Conservation (phyloP, 2,113 vertebrate species). For the Neogobius melanostomus region DNA sequence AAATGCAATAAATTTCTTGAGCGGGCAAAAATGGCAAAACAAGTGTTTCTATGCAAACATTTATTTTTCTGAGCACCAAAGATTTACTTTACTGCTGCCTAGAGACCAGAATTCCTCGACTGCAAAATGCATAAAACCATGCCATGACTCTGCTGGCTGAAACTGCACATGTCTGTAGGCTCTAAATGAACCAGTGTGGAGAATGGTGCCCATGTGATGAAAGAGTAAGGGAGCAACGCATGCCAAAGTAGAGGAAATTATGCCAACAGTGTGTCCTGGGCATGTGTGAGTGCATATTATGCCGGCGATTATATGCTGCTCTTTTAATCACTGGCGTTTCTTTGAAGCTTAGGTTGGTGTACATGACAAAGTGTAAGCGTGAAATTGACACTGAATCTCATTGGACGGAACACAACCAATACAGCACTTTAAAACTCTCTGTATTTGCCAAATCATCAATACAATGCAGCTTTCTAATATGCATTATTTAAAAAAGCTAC, state of each 20-base stretch:
- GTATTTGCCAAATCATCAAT: slow-evolving; percentile 38
- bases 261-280: slow-evolving; percentile 38
- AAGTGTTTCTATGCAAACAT: not conserved
- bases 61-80: not conserved
- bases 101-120: not conserved
- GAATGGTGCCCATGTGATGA: slow-evolving; percentile 22
- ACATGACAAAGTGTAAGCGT: slow-evolving; percentile 60
- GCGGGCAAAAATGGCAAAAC: too few relatives aligned
- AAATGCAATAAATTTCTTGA: too few relatives aligned
- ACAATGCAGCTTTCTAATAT: slow-evolving; percentile 13
- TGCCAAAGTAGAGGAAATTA: slow-evolving; percentile 56
- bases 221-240: slow-evolving; percentile 23
- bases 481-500: not conserved
- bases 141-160: not conserved
- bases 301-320: slow-evolving; percentile 57
- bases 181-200: not conserved
- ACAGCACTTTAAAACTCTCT: slow-evolving; percentile 32
- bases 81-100: not conserved
- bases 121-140: not conserved
- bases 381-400: slow-evolving; percentile 60
- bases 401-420: slow-evolving; percentile 31
- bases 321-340: slow-evolving; percentile 55
- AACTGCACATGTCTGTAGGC: not conserved
- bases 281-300: slow-evolving; percentile 54
- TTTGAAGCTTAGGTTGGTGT: slow-evolving; percentile 67